Conservation (phyloP, 1,140 invertebrate genomes). For the Cyclina sinensis region DNA sequence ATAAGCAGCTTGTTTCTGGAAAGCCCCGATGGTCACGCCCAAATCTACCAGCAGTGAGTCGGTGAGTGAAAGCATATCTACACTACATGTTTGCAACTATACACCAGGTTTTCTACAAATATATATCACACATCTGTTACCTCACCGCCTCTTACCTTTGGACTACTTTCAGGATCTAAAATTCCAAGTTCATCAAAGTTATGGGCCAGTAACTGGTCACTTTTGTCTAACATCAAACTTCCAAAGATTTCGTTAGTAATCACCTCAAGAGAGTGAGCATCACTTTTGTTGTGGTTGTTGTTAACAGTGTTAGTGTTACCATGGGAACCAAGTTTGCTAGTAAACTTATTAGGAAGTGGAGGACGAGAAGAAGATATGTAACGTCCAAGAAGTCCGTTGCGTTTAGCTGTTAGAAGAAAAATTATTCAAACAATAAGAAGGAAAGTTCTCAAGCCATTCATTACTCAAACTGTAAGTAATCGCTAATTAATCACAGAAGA, state of each 20-base stretch:
- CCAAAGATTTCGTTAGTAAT: conserved; percentile 95
- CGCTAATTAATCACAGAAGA: too few relatives aligned
- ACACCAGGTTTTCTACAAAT: conserved; percentile 3
- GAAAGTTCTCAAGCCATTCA: too few relatives aligned
- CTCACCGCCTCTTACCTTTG: conserved; percentile 75
- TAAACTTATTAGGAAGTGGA: conserved; percentile 68
- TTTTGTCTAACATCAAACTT: conserved; percentile 92
- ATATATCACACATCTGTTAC: conserved; percentile 22
- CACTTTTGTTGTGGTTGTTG: conserved; percentile 63
- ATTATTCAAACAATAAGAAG: neutral
- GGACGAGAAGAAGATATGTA: conserved; percentile 67
- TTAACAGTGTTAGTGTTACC: conserved; percentile 44
- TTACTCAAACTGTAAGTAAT: too few relatives aligned
- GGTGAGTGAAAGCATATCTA: neutral
- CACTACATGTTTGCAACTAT: conserved; percentile 1
- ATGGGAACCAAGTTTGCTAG: conserved; percentile 63
- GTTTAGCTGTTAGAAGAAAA: conserved; percentile 68
- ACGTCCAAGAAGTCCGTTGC: conserved; percentile 49
- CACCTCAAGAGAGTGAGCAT: conserved; percentile 89
- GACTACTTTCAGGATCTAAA: conserved; percentile 82
- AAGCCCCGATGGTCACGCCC: too few relatives aligned
- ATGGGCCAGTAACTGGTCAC: conserved; percentile 85
- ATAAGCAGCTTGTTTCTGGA: too few relatives aligned
- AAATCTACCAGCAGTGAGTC: neutral
- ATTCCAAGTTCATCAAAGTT: conserved; percentile 86